Base-by-base conservation (phyloP, 2,797 vertebrate genomes). In the Phoeniculus purpureus region DNA sequence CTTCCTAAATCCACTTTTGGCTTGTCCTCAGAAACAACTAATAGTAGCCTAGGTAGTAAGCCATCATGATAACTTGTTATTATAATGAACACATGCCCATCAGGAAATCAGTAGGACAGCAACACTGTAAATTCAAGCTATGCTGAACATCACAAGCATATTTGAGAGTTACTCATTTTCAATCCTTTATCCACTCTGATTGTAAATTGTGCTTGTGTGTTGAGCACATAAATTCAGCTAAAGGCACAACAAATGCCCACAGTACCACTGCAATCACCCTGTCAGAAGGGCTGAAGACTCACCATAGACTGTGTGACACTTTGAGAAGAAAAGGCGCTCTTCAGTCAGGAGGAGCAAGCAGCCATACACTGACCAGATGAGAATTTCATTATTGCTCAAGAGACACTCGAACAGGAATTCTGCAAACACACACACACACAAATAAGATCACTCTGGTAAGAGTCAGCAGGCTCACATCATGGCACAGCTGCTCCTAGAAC, bases 221-320 rank as follows among this genome's bases (percentile, higher is more conserved):
- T 61, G 87, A 93, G 66, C 0, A 0, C 10, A 73, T 77, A 74
- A 92, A 94, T 88, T 45, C 81, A 89, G 81, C 88, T 54, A 20
- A 73, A 77, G 80, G 85, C 82, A 90, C 67, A 74, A 31, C 27
- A 68, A 72, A 79, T 76, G 68, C 76, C 65, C 32, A 31, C 55
- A 58, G 51, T 26, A 51, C 62, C 51, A 43, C 34, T 71, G 56
- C 48, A 85, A 51, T 23, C 59, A 25, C 65, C 68, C 70, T 94
- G 75, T 62, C 80, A 81, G 79, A 61, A 72, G 76, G 71, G 83
- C 0, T 66, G 62, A 70, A 72, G 79, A 97, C 98, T 97, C 93
- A 99, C 99, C 99, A n/a, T 99, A 99, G 40, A 99, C 98, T 1
- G 98, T 98, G 97, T 99, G 98, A 93, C 99, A 99, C 96, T 99